phyloP scores from a whole-genome alignment of 2,113 vertebrate genomes.

The Todiramphus chloris region DNA sequence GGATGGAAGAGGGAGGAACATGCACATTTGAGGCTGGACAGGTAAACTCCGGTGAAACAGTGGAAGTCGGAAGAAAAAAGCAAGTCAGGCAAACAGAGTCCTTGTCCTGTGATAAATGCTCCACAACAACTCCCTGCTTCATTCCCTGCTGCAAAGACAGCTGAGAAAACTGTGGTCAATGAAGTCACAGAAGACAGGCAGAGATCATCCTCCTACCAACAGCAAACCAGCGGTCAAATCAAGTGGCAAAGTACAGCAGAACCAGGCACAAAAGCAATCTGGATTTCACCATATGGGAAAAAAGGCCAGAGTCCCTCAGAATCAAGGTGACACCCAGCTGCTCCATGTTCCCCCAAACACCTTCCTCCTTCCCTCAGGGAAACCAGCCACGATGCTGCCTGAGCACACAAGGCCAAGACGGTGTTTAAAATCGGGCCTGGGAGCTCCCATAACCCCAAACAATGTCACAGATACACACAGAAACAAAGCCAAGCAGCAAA shows the following conservation, averaged over 20 bases:
- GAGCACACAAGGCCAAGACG: neutral
- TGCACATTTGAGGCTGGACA: neutral
- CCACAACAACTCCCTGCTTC: neutral
- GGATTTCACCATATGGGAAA: neutral
- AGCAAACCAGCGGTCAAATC: neutral
- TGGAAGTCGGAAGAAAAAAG: neutral
- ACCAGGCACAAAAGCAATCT: neutral
- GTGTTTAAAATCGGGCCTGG: neutral
- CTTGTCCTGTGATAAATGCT: neutral
- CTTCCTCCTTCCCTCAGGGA: neutral
- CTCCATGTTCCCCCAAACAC: neutral
- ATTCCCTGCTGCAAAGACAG: neutral
- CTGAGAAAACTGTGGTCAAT: neutral
- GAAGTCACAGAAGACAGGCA: neutral
- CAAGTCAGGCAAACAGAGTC: neutral
- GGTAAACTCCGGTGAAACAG: neutral
- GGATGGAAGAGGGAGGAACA: neutral
- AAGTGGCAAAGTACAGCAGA: neutral
- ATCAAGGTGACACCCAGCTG: neutral
- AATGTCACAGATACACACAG: accelerated
- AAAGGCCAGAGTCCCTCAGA: neutral
- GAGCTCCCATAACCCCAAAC: neutral
- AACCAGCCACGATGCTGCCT: neutral
- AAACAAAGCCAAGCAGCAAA: neutral
- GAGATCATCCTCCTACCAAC: neutral